phyloP scores from a whole-genome alignment of 1,140 invertebrate genomes.

The Calosoma granatense region DNA sequence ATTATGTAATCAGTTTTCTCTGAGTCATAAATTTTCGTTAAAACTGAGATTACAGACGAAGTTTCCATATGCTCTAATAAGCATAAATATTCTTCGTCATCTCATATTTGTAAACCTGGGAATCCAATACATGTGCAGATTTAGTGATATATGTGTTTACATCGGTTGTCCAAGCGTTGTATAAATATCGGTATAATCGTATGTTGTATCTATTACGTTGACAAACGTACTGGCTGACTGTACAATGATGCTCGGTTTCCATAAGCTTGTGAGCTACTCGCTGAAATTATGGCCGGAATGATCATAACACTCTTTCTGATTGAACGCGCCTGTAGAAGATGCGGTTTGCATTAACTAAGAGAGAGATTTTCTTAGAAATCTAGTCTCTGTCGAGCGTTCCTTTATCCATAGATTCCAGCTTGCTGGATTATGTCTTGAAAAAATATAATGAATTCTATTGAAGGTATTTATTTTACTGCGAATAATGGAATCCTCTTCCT shows the following conservation, averaged over 20 bases:
- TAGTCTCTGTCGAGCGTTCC: not conserved
- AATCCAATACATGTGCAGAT: too few species aligned
- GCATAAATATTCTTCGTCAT: too few species aligned
- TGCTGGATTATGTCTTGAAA: too few species aligned
- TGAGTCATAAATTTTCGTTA: too few species aligned
- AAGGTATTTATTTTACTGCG: too few species aligned
- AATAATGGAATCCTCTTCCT: too few species aligned
- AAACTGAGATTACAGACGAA: too few species aligned
- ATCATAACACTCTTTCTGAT: not conserved
- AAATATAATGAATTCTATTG: too few species aligned
- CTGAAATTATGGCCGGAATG: not conserved
- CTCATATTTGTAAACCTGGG: too few species aligned
- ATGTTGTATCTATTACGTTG: not conserved
- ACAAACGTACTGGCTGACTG: not conserved
- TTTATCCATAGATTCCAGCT: not conserved
- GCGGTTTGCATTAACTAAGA: not conserved
- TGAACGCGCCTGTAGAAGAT: not conserved
- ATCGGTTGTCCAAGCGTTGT: not conserved
- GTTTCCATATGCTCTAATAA: too few species aligned
- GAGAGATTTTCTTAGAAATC: not conserved
- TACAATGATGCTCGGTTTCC: not conserved
- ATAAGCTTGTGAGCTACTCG: not conserved
- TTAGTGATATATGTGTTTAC: not conserved
- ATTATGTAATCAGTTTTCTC: too few species aligned
- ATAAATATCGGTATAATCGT: too few species aligned